These are phyloP conservation scores for Sparidentex hasta DNA, from an alignment of 2,797 vertebrate species.

Conservation along the genomic window DNA sequence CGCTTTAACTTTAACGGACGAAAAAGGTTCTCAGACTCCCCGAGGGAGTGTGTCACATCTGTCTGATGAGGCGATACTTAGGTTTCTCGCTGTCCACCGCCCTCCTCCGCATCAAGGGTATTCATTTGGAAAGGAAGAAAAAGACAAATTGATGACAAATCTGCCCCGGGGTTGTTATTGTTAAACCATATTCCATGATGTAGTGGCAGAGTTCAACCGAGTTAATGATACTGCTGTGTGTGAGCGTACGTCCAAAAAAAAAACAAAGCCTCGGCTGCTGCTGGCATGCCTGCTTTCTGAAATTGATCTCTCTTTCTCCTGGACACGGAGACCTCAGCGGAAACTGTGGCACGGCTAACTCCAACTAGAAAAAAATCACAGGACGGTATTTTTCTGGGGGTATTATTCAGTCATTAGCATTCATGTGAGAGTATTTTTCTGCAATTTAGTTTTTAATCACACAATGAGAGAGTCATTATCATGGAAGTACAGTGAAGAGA, in stretches of 20 bases:
- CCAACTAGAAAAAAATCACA: slow-evolving; percentile 1
- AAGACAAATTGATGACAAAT: slow-evolving; percentile 72
- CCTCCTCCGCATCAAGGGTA: slow-evolving; percentile 52
- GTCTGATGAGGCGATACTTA: slow-evolving; percentile 62
- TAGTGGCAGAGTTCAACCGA: slow-evolving; percentile 73
- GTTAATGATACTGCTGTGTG: slow-evolving; percentile 68
- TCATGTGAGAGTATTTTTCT: slow-evolving; percentile 15
- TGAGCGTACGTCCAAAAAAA: slow-evolving; percentile 38
- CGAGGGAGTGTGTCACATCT: slow-evolving; percentile 56
- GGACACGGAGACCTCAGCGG: slow-evolving; percentile 9
- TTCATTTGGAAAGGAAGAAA: slow-evolving; percentile 37
- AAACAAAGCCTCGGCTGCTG: slow-evolving; percentile 56
- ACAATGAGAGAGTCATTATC: slow-evolving; percentile 30
- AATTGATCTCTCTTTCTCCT: slow-evolving; percentile 57
- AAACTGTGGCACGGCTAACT: slow-evolving; percentile 15
- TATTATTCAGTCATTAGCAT: slow-evolving; percentile 21
- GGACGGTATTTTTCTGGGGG: not conserved
- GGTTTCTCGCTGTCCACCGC: slow-evolving; percentile 43
- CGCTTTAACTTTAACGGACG: slow-evolving; percentile 56
- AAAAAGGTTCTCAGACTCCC: slow-evolving; percentile 57
- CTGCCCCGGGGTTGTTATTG: slow-evolving; percentile 72
- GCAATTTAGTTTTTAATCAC: slow-evolving; percentile 30
- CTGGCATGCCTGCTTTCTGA: slow-evolving; percentile 52
- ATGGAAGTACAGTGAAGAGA: slow-evolving; percentile 22
- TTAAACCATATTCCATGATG: slow-evolving; percentile 68